A percentile compares a stretch with the other conserved stretches of the same genome.
Evolutionary conservation across 2,888 invertebrate genomes (phyloP).

Genomic region (Coelinius sp.): DNA sequence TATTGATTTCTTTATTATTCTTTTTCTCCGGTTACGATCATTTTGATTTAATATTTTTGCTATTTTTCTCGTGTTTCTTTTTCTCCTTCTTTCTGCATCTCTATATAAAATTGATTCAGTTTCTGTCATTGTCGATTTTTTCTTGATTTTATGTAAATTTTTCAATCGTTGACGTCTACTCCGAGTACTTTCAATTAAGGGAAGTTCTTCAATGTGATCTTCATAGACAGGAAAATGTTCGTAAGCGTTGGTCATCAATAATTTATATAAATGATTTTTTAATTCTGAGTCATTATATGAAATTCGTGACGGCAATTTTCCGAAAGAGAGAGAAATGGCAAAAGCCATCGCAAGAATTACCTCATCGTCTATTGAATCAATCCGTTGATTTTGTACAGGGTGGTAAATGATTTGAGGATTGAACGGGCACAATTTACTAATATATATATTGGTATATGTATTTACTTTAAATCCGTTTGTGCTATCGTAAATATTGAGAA

Average conservation of each 20-base stretch:
- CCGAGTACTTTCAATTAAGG: too few species aligned
- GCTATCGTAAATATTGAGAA: conserved; percentile 22
- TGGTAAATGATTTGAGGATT: conserved; percentile 7
- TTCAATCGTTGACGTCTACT: too few species aligned
- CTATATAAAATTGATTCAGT: too few species aligned
- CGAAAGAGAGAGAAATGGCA: conserved; percentile 22
- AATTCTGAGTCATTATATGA: conserved; percentile 19
- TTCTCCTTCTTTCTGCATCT: too few species aligned
- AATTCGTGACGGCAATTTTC: conserved; percentile 17
- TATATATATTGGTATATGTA: background rate
- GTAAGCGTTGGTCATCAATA: conserved; percentile 20
- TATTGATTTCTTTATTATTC: too few species aligned
- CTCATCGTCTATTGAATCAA: background rate
- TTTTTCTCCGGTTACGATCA: too few species aligned
- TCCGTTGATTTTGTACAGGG: conserved; percentile 8
- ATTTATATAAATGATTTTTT: conserved; percentile 15
- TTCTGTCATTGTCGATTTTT: too few species aligned
- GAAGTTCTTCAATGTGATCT: background rate
- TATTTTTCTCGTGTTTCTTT: too few species aligned
- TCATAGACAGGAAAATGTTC: conserved; percentile 5
- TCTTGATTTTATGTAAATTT: too few species aligned
- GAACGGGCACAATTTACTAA: conserved; percentile 10
- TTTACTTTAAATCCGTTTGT: background rate
- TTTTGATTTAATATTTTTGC: too few species aligned
- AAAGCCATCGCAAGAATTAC: conserved; percentile 25